Evolutionary conservation across 2,888 invertebrate species (phyloP), one percentile per base, ranked within the genome.

Genomic region (Drosophila flavopinicola): DNA sequence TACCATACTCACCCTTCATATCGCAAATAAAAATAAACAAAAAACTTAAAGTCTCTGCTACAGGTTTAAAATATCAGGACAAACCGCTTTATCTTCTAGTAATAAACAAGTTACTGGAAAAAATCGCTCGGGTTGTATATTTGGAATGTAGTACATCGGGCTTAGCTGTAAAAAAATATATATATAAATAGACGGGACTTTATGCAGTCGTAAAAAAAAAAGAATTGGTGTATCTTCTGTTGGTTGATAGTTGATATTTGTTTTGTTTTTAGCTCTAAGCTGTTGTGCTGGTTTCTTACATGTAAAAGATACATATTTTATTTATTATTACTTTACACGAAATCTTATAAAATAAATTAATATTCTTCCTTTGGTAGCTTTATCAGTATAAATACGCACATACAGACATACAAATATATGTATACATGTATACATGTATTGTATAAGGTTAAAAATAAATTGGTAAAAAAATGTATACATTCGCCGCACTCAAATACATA

Each of bases 301-400:
- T 73, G 71, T 71, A 71, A 71, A 71, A 73, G 73, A 73, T 71
- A 71, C 73, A 72, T 72, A 65, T 75, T 70, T 66, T 83, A 78
- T 66, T 85, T 65, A 64, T 66, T 75, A 57, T 61, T 85, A 66
- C 69, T 84, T 85, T 80, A 85, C 86, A 83, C 69, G 61, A 58
- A 79, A 71, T 84, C 85, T 80, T 86, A 82, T 77, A 80, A 82
- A 86, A 82, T 84, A 84, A 86, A 86, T 80, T 83, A 76, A 74
- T 77, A 74, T 67, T 60, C 70, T 73, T 80, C 80, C 80, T 82
- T 82, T 82, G 80, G 80, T 82, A 86, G 75, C 65, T 69, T 86
- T 64, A 74, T 78, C 72, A 78, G 70, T 76, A 79, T 72, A 80
- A 84, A 78, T 78, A 84, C 75, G 79, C 79, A 78, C 85, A 85